These are phyloP conservation scores for Meriones unguiculatus DNA, from an alignment of 2,113 vertebrate genomes.

Conservation along the genomic window DNA sequence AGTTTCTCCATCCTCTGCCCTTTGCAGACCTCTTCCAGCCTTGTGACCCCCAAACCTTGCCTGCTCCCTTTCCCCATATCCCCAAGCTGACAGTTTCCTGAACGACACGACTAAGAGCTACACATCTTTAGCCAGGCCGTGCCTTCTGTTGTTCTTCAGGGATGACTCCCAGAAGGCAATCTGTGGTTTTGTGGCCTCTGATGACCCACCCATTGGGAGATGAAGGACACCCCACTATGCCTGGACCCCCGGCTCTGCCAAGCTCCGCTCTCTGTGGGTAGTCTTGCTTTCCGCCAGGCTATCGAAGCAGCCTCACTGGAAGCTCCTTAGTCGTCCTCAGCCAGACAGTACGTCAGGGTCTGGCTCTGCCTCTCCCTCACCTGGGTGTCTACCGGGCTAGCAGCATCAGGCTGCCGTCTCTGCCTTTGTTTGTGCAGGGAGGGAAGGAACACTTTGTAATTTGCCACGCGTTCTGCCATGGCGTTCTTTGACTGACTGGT, in stretches of 20 bases:
- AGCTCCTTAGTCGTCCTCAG: not conserved
- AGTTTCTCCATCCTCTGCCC: not conserved
- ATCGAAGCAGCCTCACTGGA: not conserved
- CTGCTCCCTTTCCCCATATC: too few relatives aligned
- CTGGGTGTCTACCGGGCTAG: not conserved
- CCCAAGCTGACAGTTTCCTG: not conserved
- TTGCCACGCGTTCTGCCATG: not conserved
- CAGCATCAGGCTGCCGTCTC: not conserved
- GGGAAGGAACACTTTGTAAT: not conserved
- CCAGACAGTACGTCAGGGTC: not conserved
- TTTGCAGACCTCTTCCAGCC: not conserved
- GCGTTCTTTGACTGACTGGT: not conserved
- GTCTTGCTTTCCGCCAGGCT: not conserved
- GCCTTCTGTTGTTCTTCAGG: not conserved
- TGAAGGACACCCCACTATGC: not conserved
- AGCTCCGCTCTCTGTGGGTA: not conserved
- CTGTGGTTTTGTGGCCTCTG: not conserved
- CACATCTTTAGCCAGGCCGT: rapidly evolving
- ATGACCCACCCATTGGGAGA: not conserved
- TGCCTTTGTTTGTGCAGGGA: not conserved
- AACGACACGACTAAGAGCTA: not conserved
- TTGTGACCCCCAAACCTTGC: not conserved
- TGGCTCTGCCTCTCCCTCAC: not conserved
- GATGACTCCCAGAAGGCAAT: not conserved
- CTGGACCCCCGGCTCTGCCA: not conserved